Conservation (phyloP, 2,888 invertebrate species). For the Andrena praecox region DNA sequence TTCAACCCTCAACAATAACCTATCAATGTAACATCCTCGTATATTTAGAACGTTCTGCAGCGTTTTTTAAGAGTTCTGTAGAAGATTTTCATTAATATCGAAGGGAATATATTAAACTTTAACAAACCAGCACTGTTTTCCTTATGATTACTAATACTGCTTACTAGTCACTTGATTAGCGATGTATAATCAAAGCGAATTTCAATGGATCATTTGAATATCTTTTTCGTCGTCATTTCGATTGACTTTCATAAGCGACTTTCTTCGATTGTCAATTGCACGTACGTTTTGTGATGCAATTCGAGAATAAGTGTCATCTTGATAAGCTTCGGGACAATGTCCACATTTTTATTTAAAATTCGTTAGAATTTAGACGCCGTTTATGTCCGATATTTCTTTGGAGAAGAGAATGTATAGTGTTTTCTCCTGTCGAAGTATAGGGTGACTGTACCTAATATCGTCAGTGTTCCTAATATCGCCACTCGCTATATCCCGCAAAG, state of each 20-base stretch:
- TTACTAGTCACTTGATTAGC: neutral
- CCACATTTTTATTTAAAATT: neutral
- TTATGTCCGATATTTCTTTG: no score
- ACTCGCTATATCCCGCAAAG: no score
- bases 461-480: no score
- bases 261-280: constrained; percentile 14
- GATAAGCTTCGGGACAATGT: neutral
- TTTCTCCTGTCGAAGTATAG: no score
- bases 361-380: neutral
- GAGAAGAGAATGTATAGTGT: no score
- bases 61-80: no score
- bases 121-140: neutral
- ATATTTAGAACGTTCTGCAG: neutral
- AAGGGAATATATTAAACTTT: no score
- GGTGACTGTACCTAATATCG: no score
- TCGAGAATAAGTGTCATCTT: neutral
- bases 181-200: neutral
- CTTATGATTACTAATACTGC: neutral
- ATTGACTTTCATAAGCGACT: neutral
- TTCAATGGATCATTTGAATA: neutral
- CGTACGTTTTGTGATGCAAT: constrained; percentile 24
- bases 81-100: no score
- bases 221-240: neutral
- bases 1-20: no score
- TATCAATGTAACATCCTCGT: neutral